phyloP scores from a whole-genome alignment of 2,113 vertebrate genomes.

The Lophura nycthemera region DNA sequence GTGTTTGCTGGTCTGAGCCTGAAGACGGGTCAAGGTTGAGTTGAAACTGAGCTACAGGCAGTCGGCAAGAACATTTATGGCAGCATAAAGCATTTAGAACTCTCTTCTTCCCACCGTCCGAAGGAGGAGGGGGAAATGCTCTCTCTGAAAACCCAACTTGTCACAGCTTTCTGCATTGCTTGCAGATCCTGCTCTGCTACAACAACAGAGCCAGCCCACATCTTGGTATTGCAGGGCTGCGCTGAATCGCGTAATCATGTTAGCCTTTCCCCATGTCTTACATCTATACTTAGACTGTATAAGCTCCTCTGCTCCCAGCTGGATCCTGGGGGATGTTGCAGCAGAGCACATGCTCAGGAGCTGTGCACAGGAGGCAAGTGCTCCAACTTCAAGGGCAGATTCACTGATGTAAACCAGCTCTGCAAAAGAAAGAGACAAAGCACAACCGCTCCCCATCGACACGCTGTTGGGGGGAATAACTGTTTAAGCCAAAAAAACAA shows the following conservation, averaged over 20 bases:
- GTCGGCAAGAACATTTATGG: fast-evolving
- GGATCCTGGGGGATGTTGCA: neutral
- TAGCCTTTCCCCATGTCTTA: too few species aligned
- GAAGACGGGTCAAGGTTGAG: fast-evolving
- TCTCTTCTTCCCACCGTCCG: neutral
- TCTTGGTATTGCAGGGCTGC: neutral
- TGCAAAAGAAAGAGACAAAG: neutral
- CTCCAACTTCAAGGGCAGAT: neutral
- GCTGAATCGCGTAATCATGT: too few species aligned
- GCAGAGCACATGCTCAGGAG: neutral
- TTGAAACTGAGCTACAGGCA: neutral
- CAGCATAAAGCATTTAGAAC: neutral
- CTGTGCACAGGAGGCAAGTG: fast-evolving
- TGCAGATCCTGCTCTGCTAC: neutral
- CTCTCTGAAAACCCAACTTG: neutral
- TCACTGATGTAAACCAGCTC: neutral
- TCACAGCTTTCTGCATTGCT: neutral
- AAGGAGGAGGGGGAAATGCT: neutral
- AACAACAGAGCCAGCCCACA: neutral
- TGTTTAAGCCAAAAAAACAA: neutral
- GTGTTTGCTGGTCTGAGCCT: neutral
- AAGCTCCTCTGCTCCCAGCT: neutral
- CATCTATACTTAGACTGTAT: neutral
- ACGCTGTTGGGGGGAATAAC: neutral
- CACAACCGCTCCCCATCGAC: fast-evolving